These are phyloP conservation scores for Oligia latruncula DNA, from an alignment of 2,888 invertebrate genomes.

Conservation along the genomic window DNA sequence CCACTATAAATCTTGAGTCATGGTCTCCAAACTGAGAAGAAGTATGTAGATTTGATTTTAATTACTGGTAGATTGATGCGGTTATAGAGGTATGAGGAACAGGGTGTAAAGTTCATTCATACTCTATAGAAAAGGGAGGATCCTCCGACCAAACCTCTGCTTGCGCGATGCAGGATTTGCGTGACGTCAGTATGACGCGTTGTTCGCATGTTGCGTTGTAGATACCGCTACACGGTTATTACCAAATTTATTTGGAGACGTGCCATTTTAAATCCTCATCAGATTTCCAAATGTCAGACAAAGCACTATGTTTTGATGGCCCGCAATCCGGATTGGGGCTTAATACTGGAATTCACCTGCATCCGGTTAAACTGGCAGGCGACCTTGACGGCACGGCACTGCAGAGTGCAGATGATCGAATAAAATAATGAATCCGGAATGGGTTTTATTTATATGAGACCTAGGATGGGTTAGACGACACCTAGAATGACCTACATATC, in stretches of 20 bases:
- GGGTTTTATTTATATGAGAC: not conserved
- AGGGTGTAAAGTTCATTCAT: no score
- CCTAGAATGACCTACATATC: not conserved
- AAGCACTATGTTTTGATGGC: not conserved
- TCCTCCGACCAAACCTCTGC: no score
- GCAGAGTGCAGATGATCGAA: not conserved
- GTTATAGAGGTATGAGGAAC: not conserved
- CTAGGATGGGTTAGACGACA: not conserved
- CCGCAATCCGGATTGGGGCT: not conserved
- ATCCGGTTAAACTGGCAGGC: not conserved
- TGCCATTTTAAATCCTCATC: slow-evolving; percentile 7
- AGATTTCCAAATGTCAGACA: not conserved
- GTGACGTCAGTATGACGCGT: no score
- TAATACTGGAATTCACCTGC: not conserved
- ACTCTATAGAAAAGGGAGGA: no score
- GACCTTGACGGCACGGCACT: not conserved
- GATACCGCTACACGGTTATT: slow-evolving; percentile 4
- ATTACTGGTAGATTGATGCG: slow-evolving; percentile 19
- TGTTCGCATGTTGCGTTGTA: no score
- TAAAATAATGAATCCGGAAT: not conserved
- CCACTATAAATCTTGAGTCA: slow-evolving; percentile 19
- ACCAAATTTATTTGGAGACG: slow-evolving; percentile 18
- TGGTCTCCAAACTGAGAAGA: slow-evolving; percentile 2
- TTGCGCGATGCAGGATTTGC: no score
- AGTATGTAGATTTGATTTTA: slow-evolving; percentile 32